phyloP scores from a whole-genome alignment of 2,113 vertebrate species.

The Camelus dromedarius region DNA sequence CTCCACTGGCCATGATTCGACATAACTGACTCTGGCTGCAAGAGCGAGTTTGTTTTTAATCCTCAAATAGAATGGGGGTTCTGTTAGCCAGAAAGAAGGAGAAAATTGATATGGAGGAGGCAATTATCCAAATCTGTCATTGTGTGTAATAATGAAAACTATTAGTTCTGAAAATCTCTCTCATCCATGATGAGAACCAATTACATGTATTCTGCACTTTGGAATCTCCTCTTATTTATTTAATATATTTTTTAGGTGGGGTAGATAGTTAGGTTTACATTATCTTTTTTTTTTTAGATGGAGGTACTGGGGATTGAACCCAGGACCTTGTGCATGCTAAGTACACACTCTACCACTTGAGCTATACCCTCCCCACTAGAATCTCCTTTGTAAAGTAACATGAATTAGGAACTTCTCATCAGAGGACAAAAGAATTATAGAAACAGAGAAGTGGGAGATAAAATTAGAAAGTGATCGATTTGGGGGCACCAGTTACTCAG shows the following conservation, averaged over 20 bases:
- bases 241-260: too few species aligned
- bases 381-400: background rate
- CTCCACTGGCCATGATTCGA: background rate
- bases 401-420: background rate
- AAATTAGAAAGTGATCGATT: background rate
- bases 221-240: background rate
- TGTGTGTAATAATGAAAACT: background rate
- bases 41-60: background rate
- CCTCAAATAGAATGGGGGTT: background rate
- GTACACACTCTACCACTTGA: too few species aligned
- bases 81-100: slow-evolving; percentile 4
- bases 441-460: background rate
- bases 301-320: too few species aligned
- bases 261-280: too few species aligned
- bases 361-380: background rate
- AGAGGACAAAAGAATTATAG: background rate
- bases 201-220: background rate
- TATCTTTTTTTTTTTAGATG: too few species aligned
- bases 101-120: background rate
- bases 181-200: slow-evolving; percentile 2
- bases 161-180: background rate
- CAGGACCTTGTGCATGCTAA: too few species aligned
- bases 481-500: background rate
- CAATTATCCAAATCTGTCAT: background rate
- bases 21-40: background rate